Conservation (phyloP, 1,140 invertebrate genomes). For the Pseudomyrmex gracilis region DNA sequence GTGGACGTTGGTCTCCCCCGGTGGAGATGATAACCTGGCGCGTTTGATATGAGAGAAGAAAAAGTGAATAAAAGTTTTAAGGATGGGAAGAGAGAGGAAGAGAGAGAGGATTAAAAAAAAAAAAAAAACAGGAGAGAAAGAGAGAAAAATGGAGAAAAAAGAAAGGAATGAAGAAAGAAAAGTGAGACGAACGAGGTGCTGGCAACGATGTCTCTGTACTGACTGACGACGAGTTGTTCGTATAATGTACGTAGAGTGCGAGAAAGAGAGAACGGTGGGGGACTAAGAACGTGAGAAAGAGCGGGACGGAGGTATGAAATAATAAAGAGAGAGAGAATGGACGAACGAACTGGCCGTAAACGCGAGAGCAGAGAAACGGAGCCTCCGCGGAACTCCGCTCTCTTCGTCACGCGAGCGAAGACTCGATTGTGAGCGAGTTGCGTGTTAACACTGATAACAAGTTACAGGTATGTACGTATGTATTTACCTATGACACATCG, state of each 20-base stretch:
- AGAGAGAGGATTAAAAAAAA: slow-evolving; percentile 20
- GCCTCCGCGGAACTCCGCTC: neutral
- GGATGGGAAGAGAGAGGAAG: neutral
- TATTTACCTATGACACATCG: slow-evolving; percentile 70
- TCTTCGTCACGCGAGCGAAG: slow-evolving; percentile 54
- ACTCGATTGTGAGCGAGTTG: slow-evolving; percentile 41
- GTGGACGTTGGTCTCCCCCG: neutral
- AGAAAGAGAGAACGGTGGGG: slow-evolving; percentile 70
- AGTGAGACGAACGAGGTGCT: slow-evolving; percentile 54
- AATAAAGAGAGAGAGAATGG: slow-evolving; percentile 63
- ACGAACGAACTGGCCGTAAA: slow-evolving; percentile 61
- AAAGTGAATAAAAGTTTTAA: slow-evolving; percentile 24
- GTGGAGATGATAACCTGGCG: slow-evolving; percentile 13
- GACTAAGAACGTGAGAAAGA: slow-evolving; percentile 60
- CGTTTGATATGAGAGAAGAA: slow-evolving; percentile 16
- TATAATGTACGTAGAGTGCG: slow-evolving; percentile 69
- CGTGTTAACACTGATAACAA: slow-evolving; percentile 75
- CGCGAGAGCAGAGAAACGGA: slow-evolving; percentile 32
- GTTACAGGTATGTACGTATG: slow-evolving; percentile 69
- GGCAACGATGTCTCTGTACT: slow-evolving; percentile 67
- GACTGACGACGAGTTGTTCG: slow-evolving; percentile 67
- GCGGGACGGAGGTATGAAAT: slow-evolving; percentile 45
- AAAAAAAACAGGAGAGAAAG: slow-evolving; percentile 41
- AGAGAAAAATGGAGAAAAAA: slow-evolving; percentile 55
- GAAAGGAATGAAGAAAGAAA: slow-evolving; percentile 31